Percentiles rank a stretch among this genome's conserved stretches.
Conservation (phyloP, 2,797 vertebrate genomes). For the Microctenopoma steveboyesi region DNA sequence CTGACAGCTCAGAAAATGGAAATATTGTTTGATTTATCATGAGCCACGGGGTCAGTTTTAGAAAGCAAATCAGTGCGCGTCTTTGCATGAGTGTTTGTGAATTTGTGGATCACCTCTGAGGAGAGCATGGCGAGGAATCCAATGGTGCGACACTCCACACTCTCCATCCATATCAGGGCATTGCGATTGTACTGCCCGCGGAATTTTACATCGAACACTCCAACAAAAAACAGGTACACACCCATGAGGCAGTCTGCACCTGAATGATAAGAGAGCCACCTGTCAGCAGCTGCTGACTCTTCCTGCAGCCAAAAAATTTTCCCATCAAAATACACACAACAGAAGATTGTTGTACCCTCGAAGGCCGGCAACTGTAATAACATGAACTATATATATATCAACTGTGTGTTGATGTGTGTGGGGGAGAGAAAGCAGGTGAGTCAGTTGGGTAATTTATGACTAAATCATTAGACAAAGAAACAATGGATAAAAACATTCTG, state of each 20-base stretch:
- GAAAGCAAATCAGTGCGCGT: too few relatives aligned
- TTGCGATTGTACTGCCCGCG: slow-evolving; percentile 86
- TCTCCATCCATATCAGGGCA: slow-evolving; percentile 87
- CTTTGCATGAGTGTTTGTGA: background rate
- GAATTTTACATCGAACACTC: slow-evolving; percentile 86
- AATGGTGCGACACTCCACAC: slow-evolving; percentile 80
- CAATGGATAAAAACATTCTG: background rate
- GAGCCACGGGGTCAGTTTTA: background rate
- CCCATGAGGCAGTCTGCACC: slow-evolving; percentile 89
- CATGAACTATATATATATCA: background rate
- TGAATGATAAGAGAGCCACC: slow-evolving; percentile 45
- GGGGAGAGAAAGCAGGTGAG: background rate
- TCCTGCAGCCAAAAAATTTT: background rate
- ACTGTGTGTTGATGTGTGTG: background rate
- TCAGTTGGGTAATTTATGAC: background rate
- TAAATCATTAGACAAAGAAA: too few relatives aligned
- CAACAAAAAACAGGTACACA: slow-evolving; percentile 86
- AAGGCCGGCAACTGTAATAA: background rate
- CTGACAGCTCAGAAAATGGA: background rate
- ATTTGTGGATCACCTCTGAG: slow-evolving; percentile 75
- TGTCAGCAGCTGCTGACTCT: slow-evolving; percentile 8
- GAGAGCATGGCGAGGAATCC: slow-evolving; percentile 87
- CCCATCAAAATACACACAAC: slow-evolving; percentile 4
- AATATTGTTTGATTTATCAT: background rate
- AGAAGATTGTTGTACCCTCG: background rate